These are phyloP conservation scores for Flexamia atlantica DNA, from an alignment of 2,888 invertebrate species.

Conservation along the genomic window DNA sequence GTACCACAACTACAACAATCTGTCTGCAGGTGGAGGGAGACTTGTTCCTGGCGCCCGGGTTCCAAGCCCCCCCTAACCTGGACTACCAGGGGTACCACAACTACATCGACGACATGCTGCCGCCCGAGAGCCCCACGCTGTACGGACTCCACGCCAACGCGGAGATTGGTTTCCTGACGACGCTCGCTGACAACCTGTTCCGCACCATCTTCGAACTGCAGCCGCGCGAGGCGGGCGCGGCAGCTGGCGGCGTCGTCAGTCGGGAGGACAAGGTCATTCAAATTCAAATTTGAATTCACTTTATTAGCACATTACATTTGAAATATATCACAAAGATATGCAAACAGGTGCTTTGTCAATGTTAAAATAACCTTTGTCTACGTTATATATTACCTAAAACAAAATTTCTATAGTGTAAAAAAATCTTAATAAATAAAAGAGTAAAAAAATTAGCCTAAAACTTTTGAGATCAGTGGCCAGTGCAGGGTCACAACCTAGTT, in stretches of 20 bases:
- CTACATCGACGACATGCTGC: constrained; percentile 92
- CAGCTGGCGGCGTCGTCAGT: constrained; percentile 83
- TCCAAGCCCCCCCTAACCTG: constrained; percentile 91
- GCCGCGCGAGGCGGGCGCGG: constrained; percentile 87
- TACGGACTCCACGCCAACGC: constrained; percentile 97
- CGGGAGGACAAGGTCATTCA: constrained; percentile 93
- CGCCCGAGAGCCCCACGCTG: constrained; percentile 91
- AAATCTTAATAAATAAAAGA: no score
- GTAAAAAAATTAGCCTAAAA: no score
- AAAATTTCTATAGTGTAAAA: no score
- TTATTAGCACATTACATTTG: no score
- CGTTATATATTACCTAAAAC: no score
- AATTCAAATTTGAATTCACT: no score
- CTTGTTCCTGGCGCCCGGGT: constrained; percentile 87
- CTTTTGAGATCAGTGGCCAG: no score
- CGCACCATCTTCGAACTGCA: constrained; percentile 93
- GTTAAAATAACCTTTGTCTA: no score
- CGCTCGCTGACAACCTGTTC: constrained; percentile 91
- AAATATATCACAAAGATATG: no score
- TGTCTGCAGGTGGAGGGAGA: constrained; percentile 87
- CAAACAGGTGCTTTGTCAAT: no score
- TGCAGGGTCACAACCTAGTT: no score
- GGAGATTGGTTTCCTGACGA: constrained; percentile 95
- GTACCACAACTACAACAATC: constrained; percentile 92
- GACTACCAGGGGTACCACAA: constrained; percentile 92